Percentiles rank a stretch among this genome's conserved stretches.
Conservation (phyloP, 2,797 vertebrate genomes). For the Halcyon smyrnensis region DNA sequence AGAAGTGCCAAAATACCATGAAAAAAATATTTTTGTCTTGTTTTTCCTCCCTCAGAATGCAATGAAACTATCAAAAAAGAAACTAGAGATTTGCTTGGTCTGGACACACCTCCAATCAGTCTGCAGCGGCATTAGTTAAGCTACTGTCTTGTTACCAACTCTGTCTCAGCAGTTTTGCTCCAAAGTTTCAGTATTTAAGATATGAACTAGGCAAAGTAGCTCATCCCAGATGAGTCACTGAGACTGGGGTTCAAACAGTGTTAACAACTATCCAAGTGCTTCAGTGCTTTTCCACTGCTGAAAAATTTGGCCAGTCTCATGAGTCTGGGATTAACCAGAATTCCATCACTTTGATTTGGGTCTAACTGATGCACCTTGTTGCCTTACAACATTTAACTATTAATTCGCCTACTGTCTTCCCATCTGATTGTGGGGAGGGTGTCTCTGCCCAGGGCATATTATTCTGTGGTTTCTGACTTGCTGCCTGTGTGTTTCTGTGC, state of each 20-base stretch:
- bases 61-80: slow-evolving; percentile 18
- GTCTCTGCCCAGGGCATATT: neutral
- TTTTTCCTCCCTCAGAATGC: slow-evolving; percentile 26
- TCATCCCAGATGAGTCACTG: neutral
- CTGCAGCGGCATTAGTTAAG: neutral
- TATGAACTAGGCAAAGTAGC: neutral
- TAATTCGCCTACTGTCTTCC: neutral
- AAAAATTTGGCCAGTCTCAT: neutral
- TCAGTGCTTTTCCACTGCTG: neutral
- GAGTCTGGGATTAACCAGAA: neutral
- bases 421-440: neutral
- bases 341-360: neutral
- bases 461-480: neutral
- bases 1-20: slow-evolving; percentile 58
- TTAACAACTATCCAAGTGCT: neutral
- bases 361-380: neutral
- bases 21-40: slow-evolving; percentile 32
- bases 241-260: neutral
- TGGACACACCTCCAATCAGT: neutral
- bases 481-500: neutral
- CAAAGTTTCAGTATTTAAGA: neutral
- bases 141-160: neutral
- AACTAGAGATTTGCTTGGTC: neutral
- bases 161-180: neutral
- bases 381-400: neutral